Conservation (phyloP, 2,797 vertebrate genomes). For the Aeoliscus strigatus region DNA sequence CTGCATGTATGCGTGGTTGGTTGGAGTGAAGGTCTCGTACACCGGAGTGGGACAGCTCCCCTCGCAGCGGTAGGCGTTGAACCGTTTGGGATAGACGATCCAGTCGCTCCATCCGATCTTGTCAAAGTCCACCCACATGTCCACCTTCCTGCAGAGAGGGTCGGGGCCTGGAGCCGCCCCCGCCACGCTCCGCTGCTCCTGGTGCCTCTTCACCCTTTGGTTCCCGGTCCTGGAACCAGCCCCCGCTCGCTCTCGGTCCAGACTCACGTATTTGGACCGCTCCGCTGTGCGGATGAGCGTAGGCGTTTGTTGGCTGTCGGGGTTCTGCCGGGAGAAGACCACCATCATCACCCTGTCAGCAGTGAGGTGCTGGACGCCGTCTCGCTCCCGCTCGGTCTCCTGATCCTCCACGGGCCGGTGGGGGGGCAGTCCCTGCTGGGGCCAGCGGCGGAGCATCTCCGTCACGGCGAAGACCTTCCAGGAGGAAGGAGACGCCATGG, state of each 20-base stretch:
- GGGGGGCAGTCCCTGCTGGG: slow-evolving; percentile 41
- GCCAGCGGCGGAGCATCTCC: slow-evolving; percentile 70
- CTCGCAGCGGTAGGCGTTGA: slow-evolving; percentile 84
- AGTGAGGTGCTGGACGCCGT: slow-evolving; percentile 39
- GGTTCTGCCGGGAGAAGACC: slow-evolving; percentile 74
- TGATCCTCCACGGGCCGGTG: neutral
- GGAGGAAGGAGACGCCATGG: slow-evolving; percentile 46
- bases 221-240: slow-evolving; percentile 2
- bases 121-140: slow-evolving; percentile 87
- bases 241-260: slow-evolving; percentile 37
- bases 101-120: slow-evolving; percentile 83
- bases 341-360: slow-evolving; percentile 77
- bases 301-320: slow-evolving; percentile 32
- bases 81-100: slow-evolving; percentile 83
- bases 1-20: slow-evolving; percentile 90
- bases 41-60: slow-evolving; percentile 83
- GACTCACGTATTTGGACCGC: slow-evolving; percentile 78
- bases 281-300: slow-evolving; percentile 82
- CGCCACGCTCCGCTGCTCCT: slow-evolving; percentile 28
- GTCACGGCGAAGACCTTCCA: slow-evolving; percentile 85
- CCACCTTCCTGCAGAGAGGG: slow-evolving; percentile 74
- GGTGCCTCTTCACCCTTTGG: slow-evolving; percentile 66
- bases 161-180: neutral
- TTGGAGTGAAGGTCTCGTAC: slow-evolving; percentile 81
- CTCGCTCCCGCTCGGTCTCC: neutral